These are phyloP conservation scores for Pseudomyrmex sp. DNA, from an alignment of 1,140 invertebrate species.

Conservation along the genomic window DNA sequence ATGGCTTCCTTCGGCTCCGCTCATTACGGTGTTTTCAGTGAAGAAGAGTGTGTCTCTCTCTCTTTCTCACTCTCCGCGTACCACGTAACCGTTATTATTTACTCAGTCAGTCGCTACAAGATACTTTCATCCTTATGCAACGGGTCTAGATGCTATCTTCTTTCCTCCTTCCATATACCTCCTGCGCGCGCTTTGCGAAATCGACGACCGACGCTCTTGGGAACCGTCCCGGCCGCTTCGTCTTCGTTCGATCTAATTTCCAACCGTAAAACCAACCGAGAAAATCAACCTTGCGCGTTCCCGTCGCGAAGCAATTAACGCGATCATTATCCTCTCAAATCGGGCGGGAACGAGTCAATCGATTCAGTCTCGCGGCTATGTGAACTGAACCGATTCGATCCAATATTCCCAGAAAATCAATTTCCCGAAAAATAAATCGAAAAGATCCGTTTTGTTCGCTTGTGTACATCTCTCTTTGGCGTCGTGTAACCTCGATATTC, in stretches of 20 bases:
- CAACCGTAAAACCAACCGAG: conserved; percentile 9
- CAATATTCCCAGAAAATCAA: too few relatives aligned
- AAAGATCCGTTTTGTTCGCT: neutral
- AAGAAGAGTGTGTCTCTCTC: conserved; percentile 56
- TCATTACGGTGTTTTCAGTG: conserved; percentile 77
- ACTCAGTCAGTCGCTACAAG: conserved; percentile 80
- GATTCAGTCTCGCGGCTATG: neutral
- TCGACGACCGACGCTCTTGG: conserved; percentile 61
- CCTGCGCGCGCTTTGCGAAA: conserved; percentile 71
- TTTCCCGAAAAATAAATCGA: too few relatives aligned
- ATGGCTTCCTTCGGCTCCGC: conserved; percentile 42
- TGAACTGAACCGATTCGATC: too few relatives aligned
- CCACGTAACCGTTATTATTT: conserved; percentile 84
- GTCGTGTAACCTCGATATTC: neutral
- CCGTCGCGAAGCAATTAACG: neutral
- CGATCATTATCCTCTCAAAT: neutral
- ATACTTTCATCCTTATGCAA: conserved; percentile 85
- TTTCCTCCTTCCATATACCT: conserved; percentile 67
- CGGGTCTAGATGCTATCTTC: conserved; percentile 78
- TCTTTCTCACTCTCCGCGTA: conserved; percentile 19
- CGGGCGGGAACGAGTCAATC: neutral
- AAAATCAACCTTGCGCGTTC: neutral
- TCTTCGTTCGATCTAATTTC: conserved; percentile 57
- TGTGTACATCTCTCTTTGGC: too few relatives aligned
- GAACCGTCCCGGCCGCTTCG: conserved; percentile 47